These are phyloP conservation scores for Aphidoletes aphidimyza DNA, from an alignment of 2,888 invertebrate species.

Conservation along the genomic window DNA sequence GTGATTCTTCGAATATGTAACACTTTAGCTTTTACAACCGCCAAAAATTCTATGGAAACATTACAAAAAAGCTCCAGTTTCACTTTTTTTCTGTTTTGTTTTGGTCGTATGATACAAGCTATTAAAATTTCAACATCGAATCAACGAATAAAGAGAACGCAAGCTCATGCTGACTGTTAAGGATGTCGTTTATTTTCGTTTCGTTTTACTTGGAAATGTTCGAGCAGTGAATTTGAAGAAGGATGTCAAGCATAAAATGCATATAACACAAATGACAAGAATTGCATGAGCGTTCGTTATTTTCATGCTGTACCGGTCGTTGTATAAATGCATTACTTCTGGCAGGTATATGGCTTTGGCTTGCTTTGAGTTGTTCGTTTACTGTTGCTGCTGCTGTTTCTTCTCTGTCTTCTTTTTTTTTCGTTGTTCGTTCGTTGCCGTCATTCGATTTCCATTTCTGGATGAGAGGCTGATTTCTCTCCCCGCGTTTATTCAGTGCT, in stretches of 20 bases:
- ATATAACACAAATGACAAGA: constrained; percentile 6
- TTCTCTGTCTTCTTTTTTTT: background rate
- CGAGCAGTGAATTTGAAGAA: background rate
- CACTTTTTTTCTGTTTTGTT: too few relatives aligned
- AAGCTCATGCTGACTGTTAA: too few relatives aligned
- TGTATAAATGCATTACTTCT: background rate
- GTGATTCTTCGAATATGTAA: too few relatives aligned
- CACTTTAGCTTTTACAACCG: too few relatives aligned
- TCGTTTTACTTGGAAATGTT: too few relatives aligned
- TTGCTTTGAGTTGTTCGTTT: background rate
- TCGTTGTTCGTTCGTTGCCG: background rate
- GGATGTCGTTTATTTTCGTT: too few relatives aligned
- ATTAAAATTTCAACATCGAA: too few relatives aligned
- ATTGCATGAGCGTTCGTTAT: background rate
- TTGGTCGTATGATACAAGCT: too few relatives aligned
- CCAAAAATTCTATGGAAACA: too few relatives aligned
- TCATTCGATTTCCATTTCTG: background rate
- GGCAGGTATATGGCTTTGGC: background rate
- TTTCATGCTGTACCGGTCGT: background rate
- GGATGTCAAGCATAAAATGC: background rate
- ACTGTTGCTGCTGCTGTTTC: background rate
- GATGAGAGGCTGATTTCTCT: background rate
- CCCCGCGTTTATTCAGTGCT: background rate
- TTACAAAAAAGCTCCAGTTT: too few relatives aligned
- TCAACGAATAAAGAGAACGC: too few relatives aligned